Evolutionary conservation across 2,113 vertebrate species (phyloP).

Genomic region (Galemys pyrenaicus): DNA sequence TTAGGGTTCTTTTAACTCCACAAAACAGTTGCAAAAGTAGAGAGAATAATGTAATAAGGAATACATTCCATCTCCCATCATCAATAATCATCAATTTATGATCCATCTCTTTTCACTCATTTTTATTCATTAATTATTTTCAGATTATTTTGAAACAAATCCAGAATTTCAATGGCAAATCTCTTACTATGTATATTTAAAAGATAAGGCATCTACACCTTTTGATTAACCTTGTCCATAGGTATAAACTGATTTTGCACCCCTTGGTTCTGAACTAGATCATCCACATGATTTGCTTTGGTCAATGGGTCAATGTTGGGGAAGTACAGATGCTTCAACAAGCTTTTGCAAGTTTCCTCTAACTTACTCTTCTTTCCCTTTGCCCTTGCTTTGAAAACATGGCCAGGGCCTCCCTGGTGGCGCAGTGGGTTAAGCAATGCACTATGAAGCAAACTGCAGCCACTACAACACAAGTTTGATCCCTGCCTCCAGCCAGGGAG

Average conservation of each 20-base stretch:
- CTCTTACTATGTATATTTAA: background rate
- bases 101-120: background rate
- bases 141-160: constrained; percentile 1
- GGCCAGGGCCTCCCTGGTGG: too few species aligned
- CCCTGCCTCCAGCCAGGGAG: too few species aligned
- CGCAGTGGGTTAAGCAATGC: too few species aligned
- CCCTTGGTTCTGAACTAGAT: background rate
- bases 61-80: background rate
- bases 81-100: background rate
- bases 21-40: background rate
- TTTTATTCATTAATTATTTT: background rate
- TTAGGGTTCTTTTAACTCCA: background rate
- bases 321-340: background rate
- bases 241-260: background rate
- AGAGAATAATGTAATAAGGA: background rate
- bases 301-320: background rate
- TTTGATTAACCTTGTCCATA: background rate
- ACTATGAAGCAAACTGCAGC: too few species aligned
- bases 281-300: background rate
- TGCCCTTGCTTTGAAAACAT: background rate
- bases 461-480: too few species aligned
- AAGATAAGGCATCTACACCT: background rate
- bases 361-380: background rate
- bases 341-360: background rate
- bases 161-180: background rate